Base-by-base conservation (phyloP, 2,113 vertebrate genomes). In the Bubo bubo region DNA sequence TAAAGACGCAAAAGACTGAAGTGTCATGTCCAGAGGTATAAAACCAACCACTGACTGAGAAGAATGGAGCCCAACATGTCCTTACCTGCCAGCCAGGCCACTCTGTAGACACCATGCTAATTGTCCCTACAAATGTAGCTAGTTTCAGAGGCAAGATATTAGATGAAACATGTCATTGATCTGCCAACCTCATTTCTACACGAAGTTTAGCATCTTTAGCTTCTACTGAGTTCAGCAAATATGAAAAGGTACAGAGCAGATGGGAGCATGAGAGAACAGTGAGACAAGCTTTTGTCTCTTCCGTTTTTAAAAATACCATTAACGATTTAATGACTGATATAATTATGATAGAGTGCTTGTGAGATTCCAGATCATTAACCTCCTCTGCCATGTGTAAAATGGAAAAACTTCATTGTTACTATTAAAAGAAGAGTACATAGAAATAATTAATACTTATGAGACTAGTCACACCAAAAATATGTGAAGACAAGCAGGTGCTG, bases 301-400 rank as follows among this genome's bases (percentile, higher is more conserved):
- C 43, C 43, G 18, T 82, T 79, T 74, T 66, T 50, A 90, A 73
- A 77, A 41, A 56, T 68, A 37, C 8, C 32, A 60, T 88, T 82
- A 90, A 18, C 39, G n/a, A 23, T 74, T 94, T 94, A 95, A 90
- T 85, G 90, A 80, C 73, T 74, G 68, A 55, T 62, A 66, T 66
- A 93, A 77, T 91, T 84, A 94, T 79, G 73, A 91, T 37, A 74
- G 24, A 84, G 73, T 58, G 55, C 73, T 94, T 74, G 70, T 87
- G 77, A 90, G 27, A 85, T 79, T 90, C 52, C 41, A 87, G 52
- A 15, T 74, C 87, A 75, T 93, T 94, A 91, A 91, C 84, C 56
- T 93, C 47, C 19, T 81, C 55, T 71, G 55, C 32, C 77, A 11
- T 34, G 41, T 59, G 70, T 81, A 90, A 95, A 97, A 93, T 74